Evolutionary conservation across 2,888 invertebrate species (phyloP).

Genomic region (Trissolcus brochymenae): DNA sequence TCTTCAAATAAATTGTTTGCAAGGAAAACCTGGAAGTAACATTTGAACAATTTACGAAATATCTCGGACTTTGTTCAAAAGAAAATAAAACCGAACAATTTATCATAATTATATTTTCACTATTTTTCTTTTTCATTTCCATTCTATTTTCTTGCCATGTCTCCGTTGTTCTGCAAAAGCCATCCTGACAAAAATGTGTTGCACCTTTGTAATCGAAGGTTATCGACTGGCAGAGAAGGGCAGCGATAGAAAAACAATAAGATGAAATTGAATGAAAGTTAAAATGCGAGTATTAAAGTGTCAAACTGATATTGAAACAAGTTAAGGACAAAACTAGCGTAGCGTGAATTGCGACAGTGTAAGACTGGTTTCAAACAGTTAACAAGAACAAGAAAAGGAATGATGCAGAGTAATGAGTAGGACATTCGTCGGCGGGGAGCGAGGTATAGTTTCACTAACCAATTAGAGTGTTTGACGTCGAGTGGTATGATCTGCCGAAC

Average conservation of each 20-base stretch:
- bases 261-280: background rate
- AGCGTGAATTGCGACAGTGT: conserved; percentile 26
- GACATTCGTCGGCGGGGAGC: conserved; percentile 27
- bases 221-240: background rate
- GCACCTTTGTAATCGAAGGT: too few species aligned
- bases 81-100: too few species aligned
- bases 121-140: too few species aligned
- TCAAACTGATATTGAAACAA: conserved; percentile 24
- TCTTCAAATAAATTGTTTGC: too few species aligned
- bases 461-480: conserved; percentile 44
- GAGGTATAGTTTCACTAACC: conserved; percentile 43
- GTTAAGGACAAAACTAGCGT: conserved; percentile 36
- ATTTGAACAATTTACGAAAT: too few species aligned
- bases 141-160: too few species aligned
- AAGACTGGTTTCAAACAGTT: conserved; percentile 48
- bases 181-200: too few species aligned
- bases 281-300: conserved; percentile 3
- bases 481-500: conserved; percentile 50
- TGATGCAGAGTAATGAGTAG: conserved; percentile 45
- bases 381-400: conserved; percentile 47
- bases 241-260: conserved; percentile 1
- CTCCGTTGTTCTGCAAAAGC: too few species aligned
- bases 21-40: too few species aligned
- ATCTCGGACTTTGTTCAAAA: too few species aligned
- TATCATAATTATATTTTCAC: too few species aligned